Evolutionary conservation across 2,113 vertebrate species (phyloP), one percentile per base, ranked within the genome.

Genomic region (Oreocharis arfaki): DNA sequence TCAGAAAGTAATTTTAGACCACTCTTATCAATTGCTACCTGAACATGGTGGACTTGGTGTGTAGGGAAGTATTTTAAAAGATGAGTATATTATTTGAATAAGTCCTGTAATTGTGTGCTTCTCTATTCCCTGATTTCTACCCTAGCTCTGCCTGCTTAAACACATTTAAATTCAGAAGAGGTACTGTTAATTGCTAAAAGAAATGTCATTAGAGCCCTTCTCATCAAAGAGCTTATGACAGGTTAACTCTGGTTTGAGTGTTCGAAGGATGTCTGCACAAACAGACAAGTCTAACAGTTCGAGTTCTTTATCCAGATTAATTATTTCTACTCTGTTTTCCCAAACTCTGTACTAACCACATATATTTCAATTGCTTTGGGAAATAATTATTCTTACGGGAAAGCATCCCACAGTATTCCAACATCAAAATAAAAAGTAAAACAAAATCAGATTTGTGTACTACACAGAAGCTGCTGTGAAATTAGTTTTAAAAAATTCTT

Each of bases 21-120:
- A 14, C 49, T 63, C 11, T 77, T 57, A 30, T 55, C 21, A 9
- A 10, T 61, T 69, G 11, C 32, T 84, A 32, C 47, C 17, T 33
- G 39, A 55, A 17, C 0, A 0, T 22, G 0, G 0, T 60, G 35
- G 30, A 30, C 16, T 47, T 68, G 12, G 27, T 49, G 17, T 15
- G 16, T 11, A 30, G 22, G 41, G 82, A 75, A 15, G 8, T 26
- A 28, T 20, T 64, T 60, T 47, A 55, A 27, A 63, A 79, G 30
- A 47, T 24, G 8, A 65, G 7, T 37, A 9, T 2, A 6, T 56
- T 60, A 7, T 82, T 87, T 78, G 26, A 79, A 35, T 22, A 30
- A 27, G 22, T 70, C 42, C 52, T 6, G 0, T 70, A 84, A 70
- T 52, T 39, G 4, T 60, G 19, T 90, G 39, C 57, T 47, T 46